Conservation (phyloP, 2,113 vertebrate species). For the Seriola rivoliana region DNA sequence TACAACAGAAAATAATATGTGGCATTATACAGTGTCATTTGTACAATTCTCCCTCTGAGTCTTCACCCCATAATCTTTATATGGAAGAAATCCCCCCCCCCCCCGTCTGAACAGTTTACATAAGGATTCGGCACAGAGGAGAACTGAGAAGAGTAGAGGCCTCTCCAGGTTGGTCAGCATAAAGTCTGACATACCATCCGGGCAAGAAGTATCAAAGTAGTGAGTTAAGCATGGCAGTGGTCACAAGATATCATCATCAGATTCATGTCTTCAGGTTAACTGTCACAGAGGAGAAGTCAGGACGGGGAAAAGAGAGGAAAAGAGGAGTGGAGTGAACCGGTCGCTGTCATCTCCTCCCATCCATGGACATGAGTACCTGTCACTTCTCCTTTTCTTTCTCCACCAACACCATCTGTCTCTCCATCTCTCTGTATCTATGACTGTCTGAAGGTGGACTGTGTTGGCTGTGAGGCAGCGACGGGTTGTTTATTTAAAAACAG, state of each 20-base stretch:
- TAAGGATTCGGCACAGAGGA: slow-evolving; percentile 21
- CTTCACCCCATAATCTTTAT: slow-evolving; percentile 5
- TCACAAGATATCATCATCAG: slow-evolving; percentile 83
- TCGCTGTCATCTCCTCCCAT: slow-evolving; percentile 71
- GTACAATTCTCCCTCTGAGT: slow-evolving; percentile 6
- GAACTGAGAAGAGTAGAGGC: slow-evolving; percentile 47
- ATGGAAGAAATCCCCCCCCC: slow-evolving; percentile 3
- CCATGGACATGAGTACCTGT: slow-evolving; percentile 78
- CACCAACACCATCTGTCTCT: slow-evolving; percentile 65
- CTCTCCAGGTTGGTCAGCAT: slow-evolving; percentile 66
- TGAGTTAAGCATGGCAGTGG: slow-evolving; percentile 78
- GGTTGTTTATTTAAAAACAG: slow-evolving; percentile 34
- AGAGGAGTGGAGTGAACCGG: slow-evolving; percentile 71
- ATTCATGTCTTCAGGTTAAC: slow-evolving; percentile 82
- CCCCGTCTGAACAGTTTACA: slow-evolving; percentile 51
- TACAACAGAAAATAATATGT: neutral
- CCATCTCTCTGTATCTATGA: slow-evolving; percentile 26
- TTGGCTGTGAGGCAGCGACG: slow-evolving; percentile 40
- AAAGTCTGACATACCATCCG: slow-evolving; percentile 67
- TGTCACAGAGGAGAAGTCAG: slow-evolving; percentile 73
- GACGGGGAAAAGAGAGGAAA: slow-evolving; percentile 54
- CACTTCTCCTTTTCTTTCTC: slow-evolving; percentile 67
- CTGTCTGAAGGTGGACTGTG: slow-evolving; percentile 39
- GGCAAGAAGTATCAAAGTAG: slow-evolving; percentile 75
- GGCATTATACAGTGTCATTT: slow-evolving; percentile 15